phyloP scores from a whole-genome alignment of 2,797 vertebrate genomes.

The Neopelma chrysocephalum region DNA sequence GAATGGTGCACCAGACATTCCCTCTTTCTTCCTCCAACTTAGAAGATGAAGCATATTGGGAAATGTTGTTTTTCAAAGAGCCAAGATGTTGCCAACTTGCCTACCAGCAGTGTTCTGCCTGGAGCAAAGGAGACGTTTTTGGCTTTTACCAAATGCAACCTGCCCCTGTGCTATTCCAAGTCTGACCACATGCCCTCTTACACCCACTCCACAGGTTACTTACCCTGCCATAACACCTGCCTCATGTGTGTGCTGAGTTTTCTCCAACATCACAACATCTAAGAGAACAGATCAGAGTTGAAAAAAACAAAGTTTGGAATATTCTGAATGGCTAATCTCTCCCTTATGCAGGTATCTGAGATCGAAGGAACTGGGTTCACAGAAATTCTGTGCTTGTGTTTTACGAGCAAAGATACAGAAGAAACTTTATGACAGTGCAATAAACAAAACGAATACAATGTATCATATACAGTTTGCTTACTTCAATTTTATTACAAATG shows the following conservation, averaged over 20 bases:
- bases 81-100: background rate
- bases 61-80: conserved; percentile 13
- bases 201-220: background rate
- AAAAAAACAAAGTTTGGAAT: background rate
- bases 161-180: background rate
- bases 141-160: background rate
- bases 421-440: background rate
- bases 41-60: background rate
- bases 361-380: background rate
- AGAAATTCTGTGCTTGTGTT: background rate
- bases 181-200: background rate
- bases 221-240: background rate
- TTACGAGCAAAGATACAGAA: background rate
- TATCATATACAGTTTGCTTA: background rate
- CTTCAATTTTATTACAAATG: conserved; percentile 52
- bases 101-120: background rate
- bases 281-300: background rate
- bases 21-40: background rate
- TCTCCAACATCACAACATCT: background rate
- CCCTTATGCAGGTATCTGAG: background rate
- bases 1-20: background rate
- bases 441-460: conserved; percentile 45
- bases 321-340: background rate
- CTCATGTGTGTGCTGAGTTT: background rate
- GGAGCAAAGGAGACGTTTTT: background rate